These are phyloP conservation scores for Porites cylindrica DNA, from an alignment of 92 coral and sea anemone genomes.

Conservation along the genomic window DNA sequence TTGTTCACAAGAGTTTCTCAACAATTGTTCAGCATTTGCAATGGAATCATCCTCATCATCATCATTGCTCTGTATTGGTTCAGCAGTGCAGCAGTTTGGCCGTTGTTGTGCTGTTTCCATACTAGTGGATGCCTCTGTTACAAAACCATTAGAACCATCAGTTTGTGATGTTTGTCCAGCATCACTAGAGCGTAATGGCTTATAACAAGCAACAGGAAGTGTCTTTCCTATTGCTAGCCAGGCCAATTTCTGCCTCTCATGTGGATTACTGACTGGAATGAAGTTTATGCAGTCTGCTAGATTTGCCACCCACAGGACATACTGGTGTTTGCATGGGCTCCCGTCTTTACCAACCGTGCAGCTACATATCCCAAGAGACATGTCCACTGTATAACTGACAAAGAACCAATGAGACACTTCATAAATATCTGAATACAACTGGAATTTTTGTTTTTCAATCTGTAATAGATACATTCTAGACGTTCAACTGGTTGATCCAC, in stretches of 20 bases:
- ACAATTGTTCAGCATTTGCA: constrained; percentile 43
- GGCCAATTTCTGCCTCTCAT: constrained; percentile 63
- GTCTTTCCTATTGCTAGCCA: constrained; percentile 72
- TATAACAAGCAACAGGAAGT: constrained; percentile 58
- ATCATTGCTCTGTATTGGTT: constrained; percentile 15
- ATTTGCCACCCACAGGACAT: constrained; percentile 71
- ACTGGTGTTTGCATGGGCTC: constrained; percentile 68
- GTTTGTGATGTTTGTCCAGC: constrained; percentile 18
- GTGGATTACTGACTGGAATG: constrained; percentile 63
- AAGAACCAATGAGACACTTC: not conserved
- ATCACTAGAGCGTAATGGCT: constrained; percentile 40
- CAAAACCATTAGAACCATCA: constrained; percentile 9
- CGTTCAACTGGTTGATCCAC: not conserved
- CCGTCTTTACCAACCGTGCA: constrained; percentile 69
- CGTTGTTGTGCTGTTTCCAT: constrained; percentile 6
- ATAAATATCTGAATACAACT: not conserved
- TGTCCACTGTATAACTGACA: constrained; percentile 69
- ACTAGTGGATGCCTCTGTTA: constrained; percentile 13
- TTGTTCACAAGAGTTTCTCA: constrained; percentile 59
- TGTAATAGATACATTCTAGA: constrained; percentile 1
- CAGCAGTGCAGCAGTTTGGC: constrained; percentile 25
- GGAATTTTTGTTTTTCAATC: not conserved
- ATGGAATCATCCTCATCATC: constrained; percentile 49
- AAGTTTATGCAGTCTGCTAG: constrained; percentile 65
- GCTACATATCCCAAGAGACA: constrained; percentile 70